Evolutionary conservation across 2,888 invertebrate species (phyloP).

Genomic region (Epirrhoe tristata): DNA sequence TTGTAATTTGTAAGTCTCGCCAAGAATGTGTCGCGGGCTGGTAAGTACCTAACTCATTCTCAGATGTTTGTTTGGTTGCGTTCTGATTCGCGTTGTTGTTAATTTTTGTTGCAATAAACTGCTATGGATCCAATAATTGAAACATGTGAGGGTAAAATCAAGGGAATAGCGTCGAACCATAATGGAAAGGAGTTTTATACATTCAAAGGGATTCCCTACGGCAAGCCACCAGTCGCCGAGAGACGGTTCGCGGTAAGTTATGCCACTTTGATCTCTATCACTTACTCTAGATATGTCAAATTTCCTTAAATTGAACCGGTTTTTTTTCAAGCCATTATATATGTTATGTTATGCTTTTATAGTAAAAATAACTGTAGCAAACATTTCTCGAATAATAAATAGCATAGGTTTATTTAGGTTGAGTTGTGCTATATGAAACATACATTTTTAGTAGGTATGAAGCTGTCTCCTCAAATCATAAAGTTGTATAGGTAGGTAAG

Average conservation of each 20-base stretch:
- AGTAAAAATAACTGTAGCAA: no score
- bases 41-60: neutral
- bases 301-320: neutral
- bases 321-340: neutral
- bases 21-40: conserved; percentile 6
- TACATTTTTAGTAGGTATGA: no score
- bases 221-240: conserved; percentile 77
- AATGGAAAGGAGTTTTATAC: conserved; percentile 67
- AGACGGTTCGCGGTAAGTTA: conserved; percentile 62
- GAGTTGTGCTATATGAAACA: no score
- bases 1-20: neutral
- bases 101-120: neutral
- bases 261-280: neutral
- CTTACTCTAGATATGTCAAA: neutral
- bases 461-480: no score
- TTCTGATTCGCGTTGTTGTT: neutral
- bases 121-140: conserved; percentile 59
- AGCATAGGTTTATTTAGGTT: no score
- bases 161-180: conserved; percentile 68
- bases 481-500: no score
- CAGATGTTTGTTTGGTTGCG: neutral
- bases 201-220: conserved; percentile 80
- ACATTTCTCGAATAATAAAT: no score
- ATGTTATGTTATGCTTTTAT: no score
- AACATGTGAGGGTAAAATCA: conserved; percentile 77